Percentiles rank a stretch among this genome's conserved stretches.
Evolutionary conservation across 2,888 invertebrate genomes (phyloP).

Genomic region (Geotrupes spiniger): DNA sequence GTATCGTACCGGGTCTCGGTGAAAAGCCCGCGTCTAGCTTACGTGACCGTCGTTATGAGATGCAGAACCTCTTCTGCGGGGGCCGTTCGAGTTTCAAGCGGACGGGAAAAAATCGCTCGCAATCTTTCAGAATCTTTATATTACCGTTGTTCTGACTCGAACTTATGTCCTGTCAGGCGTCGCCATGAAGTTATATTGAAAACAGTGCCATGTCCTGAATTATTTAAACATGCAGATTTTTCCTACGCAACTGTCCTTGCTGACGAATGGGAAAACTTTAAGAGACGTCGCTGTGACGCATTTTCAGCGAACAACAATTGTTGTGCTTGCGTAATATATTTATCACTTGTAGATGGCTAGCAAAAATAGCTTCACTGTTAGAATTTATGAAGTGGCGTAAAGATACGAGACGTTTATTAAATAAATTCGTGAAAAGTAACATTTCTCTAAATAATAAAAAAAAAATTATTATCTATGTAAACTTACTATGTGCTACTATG

Average conservation of each 20-base stretch:
- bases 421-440: no score
- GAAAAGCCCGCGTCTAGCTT: conserved; percentile 2
- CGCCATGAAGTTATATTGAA: conserved; percentile 38
- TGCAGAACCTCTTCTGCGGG: conserved; percentile 1
- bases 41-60: conserved; percentile 11
- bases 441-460: no score
- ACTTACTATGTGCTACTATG: no score
- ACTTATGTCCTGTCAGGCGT: conserved; percentile 45
- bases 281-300: no score
- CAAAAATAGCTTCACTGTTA: no score
- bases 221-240: conserved; percentile 42
- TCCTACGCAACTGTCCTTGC: background rate
- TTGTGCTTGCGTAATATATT: background rate
- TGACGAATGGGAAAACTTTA: background rate
- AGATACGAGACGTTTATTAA: no score
- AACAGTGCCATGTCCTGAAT: conserved; percentile 39
- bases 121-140: conserved; percentile 50
- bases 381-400: no score
- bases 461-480: no score
- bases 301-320: background rate
- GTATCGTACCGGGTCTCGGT: conserved; percentile 5
- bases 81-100: background rate
- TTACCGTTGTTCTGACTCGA: conserved; percentile 42
- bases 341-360: no score
- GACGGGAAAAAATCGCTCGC: conserved; percentile 41